Evolutionary conservation across 1,140 invertebrate species (phyloP).

Genomic region (Galendromus occidentalis): DNA sequence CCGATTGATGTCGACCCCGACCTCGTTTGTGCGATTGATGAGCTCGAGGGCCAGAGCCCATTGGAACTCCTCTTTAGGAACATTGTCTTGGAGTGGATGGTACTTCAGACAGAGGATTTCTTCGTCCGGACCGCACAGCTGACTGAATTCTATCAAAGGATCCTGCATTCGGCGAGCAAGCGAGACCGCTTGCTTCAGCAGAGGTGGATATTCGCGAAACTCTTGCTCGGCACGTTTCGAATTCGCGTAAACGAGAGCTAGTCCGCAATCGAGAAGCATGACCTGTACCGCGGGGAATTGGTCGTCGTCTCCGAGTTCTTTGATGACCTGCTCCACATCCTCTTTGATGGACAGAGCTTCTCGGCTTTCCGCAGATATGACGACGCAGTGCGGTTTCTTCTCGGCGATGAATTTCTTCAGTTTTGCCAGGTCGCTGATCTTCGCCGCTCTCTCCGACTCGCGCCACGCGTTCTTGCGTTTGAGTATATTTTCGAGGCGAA

Average conservation of each 20-base stretch:
- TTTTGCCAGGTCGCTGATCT: slow-evolving; percentile 49
- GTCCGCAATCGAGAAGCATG: slow-evolving; percentile 64
- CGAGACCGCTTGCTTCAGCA: slow-evolving; percentile 74
- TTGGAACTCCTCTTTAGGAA: slow-evolving; percentile 61
- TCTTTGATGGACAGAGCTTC: slow-evolving; percentile 64
- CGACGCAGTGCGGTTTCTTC: slow-evolving; percentile 63
- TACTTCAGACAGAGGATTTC: slow-evolving; percentile 85
- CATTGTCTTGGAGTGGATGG: slow-evolving; percentile 64
- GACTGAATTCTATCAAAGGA: slow-evolving; percentile 84
- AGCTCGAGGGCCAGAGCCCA: slow-evolving; percentile 74
- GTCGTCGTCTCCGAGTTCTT: slow-evolving; percentile 52
- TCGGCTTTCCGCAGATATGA: slow-evolving; percentile 61
- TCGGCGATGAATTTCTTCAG: slow-evolving; percentile 63
- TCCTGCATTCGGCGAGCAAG: slow-evolving; percentile 78
- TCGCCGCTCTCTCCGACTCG: slow-evolving; percentile 45
- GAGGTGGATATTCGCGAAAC: slow-evolving; percentile 70
- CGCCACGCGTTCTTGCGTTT: slow-evolving; percentile 55
- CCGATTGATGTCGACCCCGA: slow-evolving; percentile 93
- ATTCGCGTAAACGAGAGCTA: slow-evolving; percentile 73
- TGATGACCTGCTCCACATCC: slow-evolving; percentile 56
- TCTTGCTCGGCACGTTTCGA: slow-evolving; percentile 66
- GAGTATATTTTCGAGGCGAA: slow-evolving; percentile 61
- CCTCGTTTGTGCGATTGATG: slow-evolving; percentile 79
- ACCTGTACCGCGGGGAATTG: slow-evolving; percentile 59
- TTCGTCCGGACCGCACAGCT: slow-evolving; percentile 80